These are phyloP conservation scores for Pygoscelis adeliae DNA, from an alignment of 2,113 vertebrate species.

Conservation along the genomic window DNA sequence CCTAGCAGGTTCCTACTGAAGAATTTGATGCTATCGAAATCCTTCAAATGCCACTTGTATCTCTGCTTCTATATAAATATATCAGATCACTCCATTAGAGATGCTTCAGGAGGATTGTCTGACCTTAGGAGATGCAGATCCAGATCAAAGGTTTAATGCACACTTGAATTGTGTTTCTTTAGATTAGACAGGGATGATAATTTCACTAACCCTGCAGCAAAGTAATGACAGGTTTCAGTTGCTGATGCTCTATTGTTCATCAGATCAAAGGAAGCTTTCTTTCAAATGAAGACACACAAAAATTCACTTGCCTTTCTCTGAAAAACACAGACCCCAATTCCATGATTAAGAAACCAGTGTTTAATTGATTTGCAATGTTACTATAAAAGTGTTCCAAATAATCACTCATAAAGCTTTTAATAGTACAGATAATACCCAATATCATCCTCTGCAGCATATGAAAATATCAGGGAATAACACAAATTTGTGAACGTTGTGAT, in stretches of 20 bases:
- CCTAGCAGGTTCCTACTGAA: not conserved
- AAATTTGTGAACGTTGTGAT: not conserved
- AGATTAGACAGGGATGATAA: not conserved
- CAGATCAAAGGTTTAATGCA: constrained; percentile 33
- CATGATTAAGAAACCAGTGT: not conserved
- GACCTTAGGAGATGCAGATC: constrained; percentile 8
- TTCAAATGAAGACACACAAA: not conserved
- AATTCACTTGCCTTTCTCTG: not conserved
- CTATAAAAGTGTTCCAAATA: not conserved
- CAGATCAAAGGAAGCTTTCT: constrained; percentile 24
- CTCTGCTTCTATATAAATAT: not conserved
- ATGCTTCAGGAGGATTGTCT: not conserved
- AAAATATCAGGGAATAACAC: not conserved
- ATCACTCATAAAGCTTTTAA: not conserved
- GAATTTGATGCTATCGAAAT: not conserved
- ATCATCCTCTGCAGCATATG: not conserved
- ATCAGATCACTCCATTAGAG: not conserved
- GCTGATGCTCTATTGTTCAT: not conserved
- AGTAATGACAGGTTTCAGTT: not conserved
- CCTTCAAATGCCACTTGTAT: not conserved
- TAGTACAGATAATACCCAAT: not conserved
- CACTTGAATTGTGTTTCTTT: not conserved
- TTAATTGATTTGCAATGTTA: not conserved
- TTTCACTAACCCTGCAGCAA: not conserved
- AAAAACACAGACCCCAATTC: not conserved